Evolutionary conservation across 2,888 invertebrate genomes (phyloP).

Genomic region (Ormyrus labotus): DNA sequence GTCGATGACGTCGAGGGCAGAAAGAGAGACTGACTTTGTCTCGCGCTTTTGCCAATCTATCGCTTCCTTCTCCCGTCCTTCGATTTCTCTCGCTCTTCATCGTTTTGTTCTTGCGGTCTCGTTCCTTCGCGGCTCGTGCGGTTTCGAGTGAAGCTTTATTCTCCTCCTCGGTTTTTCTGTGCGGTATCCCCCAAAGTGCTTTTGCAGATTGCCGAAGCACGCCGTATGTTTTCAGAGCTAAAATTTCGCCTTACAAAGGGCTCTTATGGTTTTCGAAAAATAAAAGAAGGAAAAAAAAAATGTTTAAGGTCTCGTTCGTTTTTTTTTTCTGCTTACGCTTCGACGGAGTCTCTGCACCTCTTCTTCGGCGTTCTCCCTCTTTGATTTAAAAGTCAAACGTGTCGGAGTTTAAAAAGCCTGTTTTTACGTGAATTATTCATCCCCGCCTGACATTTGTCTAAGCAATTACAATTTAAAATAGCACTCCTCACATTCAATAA

Average conservation of each 20-base stretch:
- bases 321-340: not conserved
- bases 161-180: not conserved
- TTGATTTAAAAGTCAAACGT: no score
- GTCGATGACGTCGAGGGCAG: not conserved
- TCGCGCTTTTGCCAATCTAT: slow-evolving; percentile 3
- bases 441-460: no score
- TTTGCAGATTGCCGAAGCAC: slow-evolving; percentile 24
- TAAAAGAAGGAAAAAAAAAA: not conserved
- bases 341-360: no score
- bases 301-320: not conserved
- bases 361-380: no score
- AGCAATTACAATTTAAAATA: no score
- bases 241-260: slow-evolving; percentile 19
- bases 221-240: slow-evolving; percentile 6
- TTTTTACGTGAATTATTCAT: not conserved
- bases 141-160: slow-evolving; percentile 26
- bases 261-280: not conserved
- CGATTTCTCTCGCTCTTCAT: slow-evolving; percentile 31
- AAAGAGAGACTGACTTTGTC: not conserved
- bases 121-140: slow-evolving; percentile 10
- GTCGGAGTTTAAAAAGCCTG: no score
- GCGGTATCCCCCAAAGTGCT: not conserved
- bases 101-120: slow-evolving; percentile 35
- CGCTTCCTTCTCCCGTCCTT: slow-evolving; percentile 18
- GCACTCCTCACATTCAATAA: no score